Conservation (phyloP, 2,888 invertebrate species). For the Phasia obesa region DNA sequence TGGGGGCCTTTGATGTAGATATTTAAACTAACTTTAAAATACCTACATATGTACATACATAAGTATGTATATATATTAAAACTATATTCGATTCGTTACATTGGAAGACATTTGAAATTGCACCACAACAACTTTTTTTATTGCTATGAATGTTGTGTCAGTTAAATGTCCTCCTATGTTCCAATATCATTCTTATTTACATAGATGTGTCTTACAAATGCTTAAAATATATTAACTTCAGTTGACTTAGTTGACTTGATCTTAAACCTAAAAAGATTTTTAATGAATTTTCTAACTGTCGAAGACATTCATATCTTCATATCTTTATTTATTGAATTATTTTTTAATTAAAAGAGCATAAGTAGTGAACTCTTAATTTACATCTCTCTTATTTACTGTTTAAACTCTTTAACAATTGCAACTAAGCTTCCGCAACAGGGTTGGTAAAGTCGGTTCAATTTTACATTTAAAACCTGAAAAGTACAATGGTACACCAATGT, state of each 20-base stretch:
- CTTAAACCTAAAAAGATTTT: conserved; percentile 49
- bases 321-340: conserved; percentile 14
- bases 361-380: conserved; percentile 13
- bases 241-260: conserved; percentile 61
- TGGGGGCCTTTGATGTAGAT: no score
- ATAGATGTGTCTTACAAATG: conserved; percentile 1
- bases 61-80: no score
- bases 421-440: no score
- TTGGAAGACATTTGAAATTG: neutral
- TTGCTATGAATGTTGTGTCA: neutral
- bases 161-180: neutral
- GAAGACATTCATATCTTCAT: no score
- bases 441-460: no score
- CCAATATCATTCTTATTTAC: neutral
- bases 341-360: conserved; percentile 1
- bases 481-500: no score
- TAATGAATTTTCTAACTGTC: conserved; percentile 7
- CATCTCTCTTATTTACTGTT: no score
- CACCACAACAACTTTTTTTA: neutral
- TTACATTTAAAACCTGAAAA: no score
- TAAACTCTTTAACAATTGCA: no score
- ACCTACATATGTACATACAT: no score
- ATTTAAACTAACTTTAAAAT: no score
- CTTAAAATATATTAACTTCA: conserved; percentile 36
- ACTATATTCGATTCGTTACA: no score